phyloP scores from a whole-genome alignment of 2,888 invertebrate species.

The Sipha maydis region DNA sequence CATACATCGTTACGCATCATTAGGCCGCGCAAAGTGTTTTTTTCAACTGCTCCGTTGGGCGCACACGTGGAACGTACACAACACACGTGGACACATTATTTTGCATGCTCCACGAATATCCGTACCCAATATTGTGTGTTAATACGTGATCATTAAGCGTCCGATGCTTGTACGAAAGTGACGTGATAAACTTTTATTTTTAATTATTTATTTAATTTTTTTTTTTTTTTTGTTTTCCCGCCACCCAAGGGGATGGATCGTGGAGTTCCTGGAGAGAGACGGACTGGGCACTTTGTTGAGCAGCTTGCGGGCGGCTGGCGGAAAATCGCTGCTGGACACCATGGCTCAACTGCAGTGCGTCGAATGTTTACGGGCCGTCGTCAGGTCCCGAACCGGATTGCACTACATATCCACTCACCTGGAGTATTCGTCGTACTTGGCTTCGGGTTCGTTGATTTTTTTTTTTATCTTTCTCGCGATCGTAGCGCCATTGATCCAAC shows the following conservation, averaged over 20 bases:
- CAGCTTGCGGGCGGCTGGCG: slow-evolving; percentile 67
- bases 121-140: too few species aligned
- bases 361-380: slow-evolving; percentile 68
- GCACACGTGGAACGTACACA: too few species aligned
- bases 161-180: too few species aligned
- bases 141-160: too few species aligned
- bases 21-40: too few species aligned
- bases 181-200: too few species aligned
- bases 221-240: slow-evolving; percentile 23
- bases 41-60: too few species aligned
- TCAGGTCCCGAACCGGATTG: slow-evolving; percentile 68
- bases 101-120: too few species aligned
- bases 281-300: slow-evolving; percentile 69
- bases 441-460: slow-evolving; percentile 44
- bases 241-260: slow-evolving; percentile 67
- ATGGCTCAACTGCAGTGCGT: slow-evolving; percentile 69
- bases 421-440: slow-evolving; percentile 46
- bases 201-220: too few species aligned
- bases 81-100: too few species aligned
- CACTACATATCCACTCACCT: slow-evolving; percentile 66
- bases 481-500: neutral
- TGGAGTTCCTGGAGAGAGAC: slow-evolving; percentile 68
- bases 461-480: neutral
- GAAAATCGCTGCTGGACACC: slow-evolving; percentile 67
- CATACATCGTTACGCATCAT: too few species aligned